Evolutionary conservation across 1,140 invertebrate species (phyloP).

Genomic region (Cydia amplana): DNA sequence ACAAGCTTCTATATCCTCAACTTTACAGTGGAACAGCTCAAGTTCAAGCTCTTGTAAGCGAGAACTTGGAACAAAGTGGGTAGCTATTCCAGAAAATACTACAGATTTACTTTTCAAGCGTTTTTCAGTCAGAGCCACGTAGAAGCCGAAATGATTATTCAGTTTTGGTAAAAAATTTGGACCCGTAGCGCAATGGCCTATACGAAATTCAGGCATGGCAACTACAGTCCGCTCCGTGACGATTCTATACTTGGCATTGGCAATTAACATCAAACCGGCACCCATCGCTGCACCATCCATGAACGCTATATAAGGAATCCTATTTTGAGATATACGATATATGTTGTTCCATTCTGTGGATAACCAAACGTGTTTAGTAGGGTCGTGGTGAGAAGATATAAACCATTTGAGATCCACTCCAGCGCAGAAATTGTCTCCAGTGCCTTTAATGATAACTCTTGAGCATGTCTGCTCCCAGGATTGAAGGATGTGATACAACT

Average conservation of each 20-base stretch:
- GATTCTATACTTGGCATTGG: constrained; percentile 94
- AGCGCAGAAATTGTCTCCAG: constrained; percentile 97
- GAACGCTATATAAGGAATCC: constrained; percentile 95
- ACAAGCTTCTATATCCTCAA: constrained; percentile 81
- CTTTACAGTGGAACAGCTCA: constrained; percentile 82
- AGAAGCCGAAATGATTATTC: constrained; percentile 93
- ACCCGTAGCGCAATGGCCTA: constrained; percentile 95
- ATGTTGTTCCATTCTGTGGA: constrained; percentile 94
- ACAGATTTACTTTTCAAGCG: constrained; percentile 93
- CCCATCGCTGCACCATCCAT: constrained; percentile 99
- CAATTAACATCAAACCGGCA: constrained; percentile 96
- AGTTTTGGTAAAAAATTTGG: constrained; percentile 93
- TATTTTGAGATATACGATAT: constrained; percentile 93
- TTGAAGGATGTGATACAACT: constrained; percentile 90
- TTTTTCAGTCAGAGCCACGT: constrained; percentile 95
- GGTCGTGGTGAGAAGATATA: constrained; percentile 82
- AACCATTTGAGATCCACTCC: constrained; percentile 94
- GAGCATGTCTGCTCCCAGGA: constrained; percentile 92
- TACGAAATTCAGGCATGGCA: constrained; percentile 99
- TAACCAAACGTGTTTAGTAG: constrained; percentile 91
- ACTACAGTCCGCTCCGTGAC: constrained; percentile 98
- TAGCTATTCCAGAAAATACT: constrained; percentile 93
- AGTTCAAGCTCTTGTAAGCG: constrained; percentile 85
- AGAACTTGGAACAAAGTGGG: constrained; percentile 90
- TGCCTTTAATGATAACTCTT: constrained; percentile 94